Base-by-base conservation (phyloP, 2,797 vertebrate genomes). In the Peromyscus nudipes region DNA sequence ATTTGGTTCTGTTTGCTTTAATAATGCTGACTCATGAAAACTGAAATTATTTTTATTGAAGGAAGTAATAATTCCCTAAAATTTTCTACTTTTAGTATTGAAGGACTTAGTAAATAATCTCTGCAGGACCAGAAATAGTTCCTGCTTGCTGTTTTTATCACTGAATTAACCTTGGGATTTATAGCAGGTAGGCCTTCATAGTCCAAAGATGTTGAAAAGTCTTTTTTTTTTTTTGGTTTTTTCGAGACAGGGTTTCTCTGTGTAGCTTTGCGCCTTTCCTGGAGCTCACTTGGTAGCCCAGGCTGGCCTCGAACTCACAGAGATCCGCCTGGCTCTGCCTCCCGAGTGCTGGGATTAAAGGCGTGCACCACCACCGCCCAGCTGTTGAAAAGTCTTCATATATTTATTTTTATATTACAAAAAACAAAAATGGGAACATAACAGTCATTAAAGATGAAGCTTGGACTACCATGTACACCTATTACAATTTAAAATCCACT, bases 11-110 rank as follows among this genome's bases (percentile, higher is more conserved):
- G 34, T 91, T 96, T 93, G 91, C 79, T 95, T 95, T 55, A 85
- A 91, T n/a, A 92, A 79, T 83, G 43, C 5, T 93, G 43, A 93
- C 64, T 94, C 13, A 67, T 65, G 37, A 85, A 52, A 94, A 92
- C 29, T 88, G 40, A 94, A 94, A 64, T 86, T 80, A 91, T 46
- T 34, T 92, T 88, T 76, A 83, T 5, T 95, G 84, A 91, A 86
- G 89, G 52, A 96, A 95, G 21, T 76, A 85, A 89, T 85, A 92
- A 76, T 25, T 49, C 21, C 13, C 16, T 34, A 88, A 89, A 8
- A 91, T 83, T 57, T 23, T 91, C 34, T 86, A 89, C 25, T 91
- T 93, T 93, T 71, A 55, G 52, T 71, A 37, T 60, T 27, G 64
- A 57, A 91, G 87, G 25, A 77, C 60, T 93, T 93, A 4, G 55